Evolutionary conservation across 2,888 invertebrate genomes (phyloP).

Genomic region (Oasisia sp.): DNA sequence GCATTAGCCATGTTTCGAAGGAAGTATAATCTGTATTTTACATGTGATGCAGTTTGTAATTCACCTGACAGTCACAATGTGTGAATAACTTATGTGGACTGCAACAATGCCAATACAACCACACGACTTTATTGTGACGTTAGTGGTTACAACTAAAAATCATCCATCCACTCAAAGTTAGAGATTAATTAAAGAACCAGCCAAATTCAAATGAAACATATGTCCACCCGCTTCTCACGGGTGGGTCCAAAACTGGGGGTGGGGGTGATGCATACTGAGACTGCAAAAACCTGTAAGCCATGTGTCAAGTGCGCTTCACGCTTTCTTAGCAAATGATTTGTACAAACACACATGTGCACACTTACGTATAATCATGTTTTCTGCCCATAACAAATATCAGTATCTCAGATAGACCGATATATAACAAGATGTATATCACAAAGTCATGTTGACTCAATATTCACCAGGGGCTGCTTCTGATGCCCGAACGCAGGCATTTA

Average conservation of each 20-base stretch:
- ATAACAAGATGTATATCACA: background rate
- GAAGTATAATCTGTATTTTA: background rate
- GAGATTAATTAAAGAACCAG: background rate
- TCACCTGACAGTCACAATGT: background rate
- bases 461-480: background rate
- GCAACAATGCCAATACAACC: background rate
- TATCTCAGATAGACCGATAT: background rate
- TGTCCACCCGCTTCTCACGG: background rate
- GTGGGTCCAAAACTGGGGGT: background rate
- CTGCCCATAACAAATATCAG: conserved; percentile 11
- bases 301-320: background rate
- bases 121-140: background rate
- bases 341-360: background rate
- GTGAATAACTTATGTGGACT: background rate
- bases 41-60: background rate
- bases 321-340: background rate
- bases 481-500: background rate
- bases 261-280: background rate
- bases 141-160: background rate
- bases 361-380: background rate
- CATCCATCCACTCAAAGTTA: background rate
- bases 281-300: background rate
- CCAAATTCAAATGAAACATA: background rate
- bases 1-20: background rate
- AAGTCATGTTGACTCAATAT: background rate